Percentiles rank a stretch among this genome's conserved stretches.
phyloP scores from a whole-genome alignment of 2,113 vertebrate species.

The Psettodes erumei region DNA sequence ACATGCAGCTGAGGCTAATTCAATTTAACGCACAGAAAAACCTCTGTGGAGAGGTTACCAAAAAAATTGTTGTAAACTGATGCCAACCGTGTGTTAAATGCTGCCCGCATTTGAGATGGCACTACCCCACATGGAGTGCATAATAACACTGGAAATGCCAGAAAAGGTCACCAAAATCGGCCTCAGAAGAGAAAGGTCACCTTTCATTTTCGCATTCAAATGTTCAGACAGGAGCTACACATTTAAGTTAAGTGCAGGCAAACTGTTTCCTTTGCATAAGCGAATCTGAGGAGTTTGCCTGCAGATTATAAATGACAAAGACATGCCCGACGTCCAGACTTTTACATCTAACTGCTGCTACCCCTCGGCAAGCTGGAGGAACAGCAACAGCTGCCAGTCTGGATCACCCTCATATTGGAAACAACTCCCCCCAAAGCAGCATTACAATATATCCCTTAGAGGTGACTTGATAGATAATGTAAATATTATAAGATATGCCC shows the following conservation, averaged over 20 bases:
- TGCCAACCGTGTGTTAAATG: slow-evolving; percentile 35
- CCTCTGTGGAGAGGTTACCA: slow-evolving; percentile 34
- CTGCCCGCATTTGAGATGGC: slow-evolving; percentile 40
- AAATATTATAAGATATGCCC: slow-evolving; percentile 61
- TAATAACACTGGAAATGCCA: slow-evolving; percentile 67
- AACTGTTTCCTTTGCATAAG: background rate
- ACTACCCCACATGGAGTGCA: slow-evolving; percentile 36
- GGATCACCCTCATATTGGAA: slow-evolving; percentile 28
- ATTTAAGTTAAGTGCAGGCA: background rate
- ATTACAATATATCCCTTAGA: slow-evolving; percentile 38
- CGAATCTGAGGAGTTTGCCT: slow-evolving; percentile 29
- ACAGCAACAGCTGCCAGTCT: slow-evolving; percentile 34
- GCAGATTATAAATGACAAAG: slow-evolving; percentile 61
- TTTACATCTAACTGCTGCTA: slow-evolving; percentile 43
- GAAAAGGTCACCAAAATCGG: slow-evolving; percentile 65
- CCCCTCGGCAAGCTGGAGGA: slow-evolving; percentile 19
- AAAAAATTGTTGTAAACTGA: background rate
- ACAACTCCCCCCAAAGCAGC: slow-evolving; percentile 18
- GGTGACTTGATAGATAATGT: slow-evolving; percentile 72
- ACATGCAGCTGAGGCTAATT: slow-evolving; percentile 56
- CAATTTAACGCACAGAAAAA: slow-evolving; percentile 52
- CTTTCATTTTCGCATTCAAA: slow-evolving; percentile 34
- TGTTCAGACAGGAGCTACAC: slow-evolving; percentile 28
- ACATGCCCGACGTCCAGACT: slow-evolving; percentile 50
- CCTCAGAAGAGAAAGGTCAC: slow-evolving; percentile 56